Base-by-base conservation (phyloP, 2,113 vertebrate genomes). In the Misgurnus anguillicaudatus region DNA sequence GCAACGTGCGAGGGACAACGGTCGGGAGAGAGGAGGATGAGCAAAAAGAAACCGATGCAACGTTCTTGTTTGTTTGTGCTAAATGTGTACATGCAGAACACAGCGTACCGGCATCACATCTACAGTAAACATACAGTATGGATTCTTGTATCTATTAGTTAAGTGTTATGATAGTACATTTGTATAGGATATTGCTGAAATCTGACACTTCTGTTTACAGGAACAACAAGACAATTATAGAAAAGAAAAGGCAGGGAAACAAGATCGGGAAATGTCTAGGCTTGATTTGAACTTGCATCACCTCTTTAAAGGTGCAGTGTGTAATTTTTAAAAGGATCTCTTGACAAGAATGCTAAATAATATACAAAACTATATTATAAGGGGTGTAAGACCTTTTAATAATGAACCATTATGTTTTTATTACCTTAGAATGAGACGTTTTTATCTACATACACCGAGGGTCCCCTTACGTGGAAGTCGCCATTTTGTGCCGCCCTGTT, bases 21-120 rank as follows among this genome's bases (percentile, higher is more conserved):
- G 62, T 55, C 42, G 51, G 16, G 17, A 75, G 73, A 76, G 67
- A 67, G 62, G 24, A 51, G n/a, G n/a, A 48, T n/a, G 47, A 63
- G 24, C 0, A 55, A 51, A 53, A 38, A 63, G 31, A 42, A 63
- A 10, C 19, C n/a, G 14, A 78, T 62, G 70, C 58, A 62, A 58
- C 62, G 76, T 66, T 53, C 63, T 17, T 57, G 57, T 57, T 77
- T 77, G 48, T 31, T 66, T 42, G 53, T 39, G 31, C 38, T 9
- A 58, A 55, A 58, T 0, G 8, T 79, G 67, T 41, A 62, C 57
- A 61, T 64, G 38, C 68, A 74, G 78, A 69, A 58, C 70, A 80
- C 61, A 82, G 82, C 75, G 68, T 71, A 9, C 38, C n/a, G 17
- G 57, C 57, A 66, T 63, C 10, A 77, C 47, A 78, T 53, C 55